These are phyloP conservation scores for Sitodiplosis mosellana DNA, from an alignment of 1,140 invertebrate genomes.

Conservation along the genomic window DNA sequence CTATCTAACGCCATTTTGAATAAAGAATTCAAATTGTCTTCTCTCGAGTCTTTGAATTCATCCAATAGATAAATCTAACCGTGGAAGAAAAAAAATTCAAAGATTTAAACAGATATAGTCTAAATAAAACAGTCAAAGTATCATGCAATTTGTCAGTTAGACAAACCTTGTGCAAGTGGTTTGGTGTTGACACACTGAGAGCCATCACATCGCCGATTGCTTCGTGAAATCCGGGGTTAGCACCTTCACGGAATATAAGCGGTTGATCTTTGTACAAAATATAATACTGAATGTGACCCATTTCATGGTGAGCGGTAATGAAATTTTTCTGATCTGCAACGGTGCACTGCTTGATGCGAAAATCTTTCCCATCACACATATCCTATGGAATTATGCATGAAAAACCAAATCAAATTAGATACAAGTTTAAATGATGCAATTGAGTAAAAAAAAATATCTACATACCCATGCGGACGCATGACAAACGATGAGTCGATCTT, in stretches of 20 bases:
- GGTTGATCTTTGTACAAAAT: conserved; percentile 50
- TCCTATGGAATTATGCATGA: too few species aligned
- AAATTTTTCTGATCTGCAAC: conserved; percentile 45
- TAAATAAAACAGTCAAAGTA: background rate
- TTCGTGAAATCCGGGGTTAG: conserved; percentile 62
- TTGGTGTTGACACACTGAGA: conserved; percentile 36
- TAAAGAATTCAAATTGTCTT: conserved; percentile 33
- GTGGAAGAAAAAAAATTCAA: background rate
- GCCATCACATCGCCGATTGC: conserved; percentile 50
- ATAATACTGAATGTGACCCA: conserved; percentile 61
- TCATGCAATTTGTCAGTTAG: conserved; percentile 19
- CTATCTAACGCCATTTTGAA: conserved; percentile 38
- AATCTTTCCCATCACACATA: conserved; percentile 38
- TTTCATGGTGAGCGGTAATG: conserved; percentile 55
- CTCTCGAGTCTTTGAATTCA: conserved; percentile 14
- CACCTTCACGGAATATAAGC: conserved; percentile 40
- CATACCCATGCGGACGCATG: conserved; percentile 71
- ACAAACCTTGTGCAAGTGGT: conserved; percentile 34
- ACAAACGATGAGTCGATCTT: conserved; percentile 41
- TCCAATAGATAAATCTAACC: conserved; percentile 3
- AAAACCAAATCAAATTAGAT: conserved; percentile 46
- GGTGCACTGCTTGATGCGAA: conserved; percentile 64
- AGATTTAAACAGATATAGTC: background rate
- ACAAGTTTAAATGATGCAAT: background rate
- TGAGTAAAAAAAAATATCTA: conserved; percentile 29